phyloP scores from a whole-genome alignment of 2,113 vertebrate species.

The Paracanthobrama guichenoti region DNA sequence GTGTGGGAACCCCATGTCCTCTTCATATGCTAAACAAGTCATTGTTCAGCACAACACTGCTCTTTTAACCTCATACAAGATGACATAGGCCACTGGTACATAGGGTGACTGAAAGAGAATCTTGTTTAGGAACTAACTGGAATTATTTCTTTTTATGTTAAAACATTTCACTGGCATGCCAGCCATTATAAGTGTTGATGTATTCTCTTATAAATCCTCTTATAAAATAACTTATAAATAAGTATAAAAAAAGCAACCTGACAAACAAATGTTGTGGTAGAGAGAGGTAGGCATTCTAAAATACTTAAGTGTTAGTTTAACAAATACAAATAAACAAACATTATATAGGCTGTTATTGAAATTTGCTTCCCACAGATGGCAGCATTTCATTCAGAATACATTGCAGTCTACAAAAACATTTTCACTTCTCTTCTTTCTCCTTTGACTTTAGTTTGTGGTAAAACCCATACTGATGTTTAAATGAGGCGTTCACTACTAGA shows the following conservation, averaged over 20 bases:
- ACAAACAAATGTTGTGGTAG: not conserved
- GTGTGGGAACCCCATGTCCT: not conserved
- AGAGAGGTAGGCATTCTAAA: not conserved
- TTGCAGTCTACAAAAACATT: too few species aligned
- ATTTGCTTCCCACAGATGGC: slow-evolving; percentile 42
- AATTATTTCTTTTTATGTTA: not conserved
- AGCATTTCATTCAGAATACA: slow-evolving; percentile 8
- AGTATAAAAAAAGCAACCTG: not conserved
- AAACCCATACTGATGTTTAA: not conserved
- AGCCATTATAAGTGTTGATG: not conserved
- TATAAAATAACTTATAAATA: not conserved
- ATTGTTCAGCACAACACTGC: slow-evolving; percentile 27
- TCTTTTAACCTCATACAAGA: slow-evolving; percentile 24
- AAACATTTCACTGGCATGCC: not conserved
- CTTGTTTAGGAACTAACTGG: not conserved
- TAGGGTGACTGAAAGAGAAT: not conserved
- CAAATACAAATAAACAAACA: not conserved
- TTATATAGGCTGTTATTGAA: not conserved
- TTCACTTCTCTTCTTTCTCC: not conserved
- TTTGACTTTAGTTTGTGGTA: not conserved
- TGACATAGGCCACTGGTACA: not conserved
- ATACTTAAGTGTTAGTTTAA: not conserved
- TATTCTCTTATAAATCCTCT: too few species aligned
- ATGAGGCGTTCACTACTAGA: not conserved
- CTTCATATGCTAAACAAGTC: slow-evolving; percentile 24